Conservation (phyloP, 2,113 vertebrate genomes). For the Spheniscus mendiculus region DNA sequence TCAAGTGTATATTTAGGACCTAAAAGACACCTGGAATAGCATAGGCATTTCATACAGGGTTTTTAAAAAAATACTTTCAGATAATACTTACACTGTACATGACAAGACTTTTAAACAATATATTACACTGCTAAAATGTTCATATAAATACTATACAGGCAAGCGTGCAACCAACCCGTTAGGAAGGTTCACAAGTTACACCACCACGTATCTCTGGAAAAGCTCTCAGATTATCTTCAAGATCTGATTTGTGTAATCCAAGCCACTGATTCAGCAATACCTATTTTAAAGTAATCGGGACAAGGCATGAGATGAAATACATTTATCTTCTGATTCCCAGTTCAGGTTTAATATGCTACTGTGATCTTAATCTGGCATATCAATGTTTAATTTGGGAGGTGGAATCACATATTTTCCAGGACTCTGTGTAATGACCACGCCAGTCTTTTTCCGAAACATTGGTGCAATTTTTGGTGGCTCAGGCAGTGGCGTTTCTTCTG, state of each 20-base stretch:
- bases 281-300: slow-evolving; percentile 55
- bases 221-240: slow-evolving; percentile 36
- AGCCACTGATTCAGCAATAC: slow-evolving; percentile 41
- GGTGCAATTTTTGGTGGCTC: slow-evolving; percentile 95
- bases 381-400: slow-evolving; percentile 94
- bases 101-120: slow-evolving; percentile 70
- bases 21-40: slow-evolving; percentile 19
- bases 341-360: slow-evolving; percentile 4
- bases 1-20: slow-evolving; percentile 37
- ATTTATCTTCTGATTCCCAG: slow-evolving; percentile 48
- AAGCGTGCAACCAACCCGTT: slow-evolving; percentile 43
- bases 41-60: slow-evolving; percentile 62
- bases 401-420: slow-evolving; percentile 95
- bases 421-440: slow-evolving; percentile 96
- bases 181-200: slow-evolving; percentile 44
- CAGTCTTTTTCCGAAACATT: slow-evolving; percentile 95
- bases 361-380: slow-evolving; percentile 90
- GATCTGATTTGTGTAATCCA: slow-evolving; percentile 21
- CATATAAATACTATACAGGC: slow-evolving; percentile 83
- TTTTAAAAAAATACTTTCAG: slow-evolving; percentile 82
- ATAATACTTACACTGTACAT: slow-evolving; percentile 75
- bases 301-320: slow-evolving; percentile 68
- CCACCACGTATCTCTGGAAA: background rate
- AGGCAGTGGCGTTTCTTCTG: slow-evolving; percentile 86
- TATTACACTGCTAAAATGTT: slow-evolving; percentile 77